Conservation (phyloP, 2,888 invertebrate genomes). For the Ptilodon capucinus region DNA sequence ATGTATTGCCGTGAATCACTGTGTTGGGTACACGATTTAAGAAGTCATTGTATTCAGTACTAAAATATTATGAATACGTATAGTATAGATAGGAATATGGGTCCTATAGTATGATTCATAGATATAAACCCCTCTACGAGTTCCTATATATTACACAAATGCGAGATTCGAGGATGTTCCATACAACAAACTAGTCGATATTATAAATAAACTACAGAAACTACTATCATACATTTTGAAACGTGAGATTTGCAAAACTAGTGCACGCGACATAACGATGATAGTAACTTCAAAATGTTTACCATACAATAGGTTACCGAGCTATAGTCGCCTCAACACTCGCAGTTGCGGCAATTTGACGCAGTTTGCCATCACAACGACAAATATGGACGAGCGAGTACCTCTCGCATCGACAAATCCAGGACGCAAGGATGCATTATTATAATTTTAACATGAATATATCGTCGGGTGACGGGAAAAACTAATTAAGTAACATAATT, state of each 20-base stretch:
- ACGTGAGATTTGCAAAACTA: neutral
- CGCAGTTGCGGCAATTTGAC: constrained; percentile 52
- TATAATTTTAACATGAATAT: neutral
- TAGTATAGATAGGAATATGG: too few species aligned
- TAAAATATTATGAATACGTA: too few species aligned
- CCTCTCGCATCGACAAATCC: constrained; percentile 30
- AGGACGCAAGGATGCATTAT: constrained; percentile 43
- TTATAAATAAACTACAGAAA: too few species aligned
- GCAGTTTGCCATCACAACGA: constrained; percentile 58
- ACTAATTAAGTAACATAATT: neutral
- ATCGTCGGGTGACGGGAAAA: neutral
- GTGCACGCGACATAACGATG: constrained; percentile 16
- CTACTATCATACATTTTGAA: too few species aligned
- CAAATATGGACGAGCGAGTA: constrained; percentile 61
- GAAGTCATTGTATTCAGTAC: too few species aligned
- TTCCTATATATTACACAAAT: too few species aligned
- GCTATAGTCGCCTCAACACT: constrained; percentile 28
- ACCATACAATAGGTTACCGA: constrained; percentile 34
- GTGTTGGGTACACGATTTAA: neutral
- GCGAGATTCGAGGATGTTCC: too few species aligned
- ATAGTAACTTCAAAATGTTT: constrained; percentile 32
- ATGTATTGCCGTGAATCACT: neutral
- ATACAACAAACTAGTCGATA: too few species aligned
- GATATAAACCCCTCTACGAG: too few species aligned
- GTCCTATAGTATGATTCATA: too few species aligned